Evolutionary conservation across 1,140 invertebrate genomes (phyloP).

Genomic region (Bombus polaris): DNA sequence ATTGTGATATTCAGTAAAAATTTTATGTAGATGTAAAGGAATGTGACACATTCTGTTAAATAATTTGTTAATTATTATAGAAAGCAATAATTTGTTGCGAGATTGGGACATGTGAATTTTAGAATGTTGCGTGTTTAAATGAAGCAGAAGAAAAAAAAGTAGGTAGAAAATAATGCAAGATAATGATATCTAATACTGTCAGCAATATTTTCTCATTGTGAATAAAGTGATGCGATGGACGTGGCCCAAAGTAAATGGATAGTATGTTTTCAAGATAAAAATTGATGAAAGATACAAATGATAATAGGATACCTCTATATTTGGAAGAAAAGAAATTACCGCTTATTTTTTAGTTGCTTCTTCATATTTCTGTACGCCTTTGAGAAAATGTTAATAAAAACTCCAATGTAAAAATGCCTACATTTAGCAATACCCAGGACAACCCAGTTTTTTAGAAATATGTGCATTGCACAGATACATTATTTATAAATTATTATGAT

Average conservation of each 20-base stretch:
- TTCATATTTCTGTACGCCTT: constrained; percentile 47
- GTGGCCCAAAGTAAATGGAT: constrained; percentile 28
- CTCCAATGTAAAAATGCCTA: constrained; percentile 29
- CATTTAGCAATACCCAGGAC: constrained; percentile 46
- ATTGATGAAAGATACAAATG: constrained; percentile 12
- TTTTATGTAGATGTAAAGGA: constrained; percentile 41
- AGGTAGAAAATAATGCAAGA: constrained; percentile 37
- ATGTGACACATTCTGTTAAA: constrained; percentile 44
- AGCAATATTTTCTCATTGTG: constrained; percentile 55
- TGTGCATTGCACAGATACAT: constrained; percentile 38
- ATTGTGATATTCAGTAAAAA: constrained; percentile 63
- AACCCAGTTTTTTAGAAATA: constrained; percentile 39
- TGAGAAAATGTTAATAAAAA: constrained; percentile 57
- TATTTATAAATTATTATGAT: constrained; percentile 68
- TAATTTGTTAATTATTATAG: constrained; percentile 55
- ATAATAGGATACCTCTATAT: constrained; percentile 38
- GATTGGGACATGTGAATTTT: constrained; percentile 50
- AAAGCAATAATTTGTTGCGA: constrained; percentile 67
- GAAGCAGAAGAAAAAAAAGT: constrained; percentile 35
- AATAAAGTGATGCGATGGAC: constrained; percentile 41
- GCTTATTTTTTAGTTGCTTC: constrained; percentile 55
- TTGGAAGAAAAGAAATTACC: constrained; percentile 22
- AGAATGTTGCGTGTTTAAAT: constrained; percentile 41
- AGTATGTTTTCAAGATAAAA: constrained; percentile 23
- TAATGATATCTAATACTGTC: constrained; percentile 39